A percentile compares a stretch with the other conserved stretches of the same genome.
Conservation (phyloP, 2,797 vertebrate genomes). For the Phoxinus dragarum region DNA sequence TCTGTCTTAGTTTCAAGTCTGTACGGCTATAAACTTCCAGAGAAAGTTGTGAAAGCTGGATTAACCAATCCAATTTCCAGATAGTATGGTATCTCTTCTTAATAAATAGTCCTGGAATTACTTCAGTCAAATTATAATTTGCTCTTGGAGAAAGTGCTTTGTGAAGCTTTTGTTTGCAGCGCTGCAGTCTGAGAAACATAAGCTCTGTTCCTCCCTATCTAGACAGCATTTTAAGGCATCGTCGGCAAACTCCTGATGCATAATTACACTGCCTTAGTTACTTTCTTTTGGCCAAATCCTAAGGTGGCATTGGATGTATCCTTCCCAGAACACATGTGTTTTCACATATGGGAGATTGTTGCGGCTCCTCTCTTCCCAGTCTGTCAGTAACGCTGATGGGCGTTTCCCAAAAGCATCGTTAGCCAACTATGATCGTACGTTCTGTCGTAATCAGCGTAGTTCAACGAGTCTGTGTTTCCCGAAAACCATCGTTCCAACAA, state of each 20-base stretch:
- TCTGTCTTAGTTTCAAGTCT: constrained; percentile 1
- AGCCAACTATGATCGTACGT: too few relatives aligned
- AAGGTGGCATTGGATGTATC: too few relatives aligned
- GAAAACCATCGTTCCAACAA: too few relatives aligned
- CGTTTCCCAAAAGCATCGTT: too few relatives aligned
- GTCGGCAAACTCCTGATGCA: neutral
- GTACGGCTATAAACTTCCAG: neutral
- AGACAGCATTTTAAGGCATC: neutral
- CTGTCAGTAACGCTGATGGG: neutral
- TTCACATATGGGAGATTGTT: neutral
- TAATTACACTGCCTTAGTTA: neutral
- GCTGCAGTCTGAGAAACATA: neutral
- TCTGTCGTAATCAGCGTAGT: too few relatives aligned
- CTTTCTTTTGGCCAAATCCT: neutral
- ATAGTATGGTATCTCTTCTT: constrained; percentile 20
- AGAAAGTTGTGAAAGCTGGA: constrained; percentile 15
- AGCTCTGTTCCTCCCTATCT: neutral
- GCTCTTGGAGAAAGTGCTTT: neutral
- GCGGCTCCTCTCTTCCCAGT: neutral
- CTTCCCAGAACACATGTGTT: too few relatives aligned
- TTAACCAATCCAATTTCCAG: constrained; percentile 25
- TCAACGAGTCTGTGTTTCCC: too few relatives aligned
- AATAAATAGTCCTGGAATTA: constrained; percentile 22
- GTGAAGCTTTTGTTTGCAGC: constrained; percentile 3
- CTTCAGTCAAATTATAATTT: constrained; percentile 15